These are phyloP conservation scores for Mactra quadrangularis DNA, from an alignment of 1,140 invertebrate genomes.

Conservation along the genomic window DNA sequence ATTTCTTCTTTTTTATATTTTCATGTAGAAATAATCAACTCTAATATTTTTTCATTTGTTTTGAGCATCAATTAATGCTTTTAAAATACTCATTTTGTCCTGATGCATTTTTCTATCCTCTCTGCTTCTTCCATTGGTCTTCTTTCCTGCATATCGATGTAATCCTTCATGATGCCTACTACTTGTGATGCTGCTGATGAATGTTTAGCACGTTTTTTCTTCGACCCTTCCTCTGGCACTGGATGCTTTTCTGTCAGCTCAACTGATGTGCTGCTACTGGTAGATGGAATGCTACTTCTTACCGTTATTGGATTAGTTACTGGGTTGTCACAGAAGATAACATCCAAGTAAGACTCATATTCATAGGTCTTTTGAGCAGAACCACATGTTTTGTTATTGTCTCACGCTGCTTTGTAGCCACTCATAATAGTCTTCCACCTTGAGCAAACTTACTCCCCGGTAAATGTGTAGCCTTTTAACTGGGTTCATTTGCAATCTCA, in stretches of 20 bases:
- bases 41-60: too few species aligned
- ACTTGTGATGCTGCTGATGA: neutral
- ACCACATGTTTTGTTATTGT: slow-evolving; percentile 40
- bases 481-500: neutral
- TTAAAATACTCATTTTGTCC: slow-evolving; percentile 5
- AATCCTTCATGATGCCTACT: slow-evolving; percentile 20
- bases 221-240: neutral
- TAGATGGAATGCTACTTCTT: neutral
- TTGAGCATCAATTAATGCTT: slow-evolving; percentile 3
- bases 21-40: too few species aligned
- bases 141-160: slow-evolving; percentile 19
- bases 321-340: slow-evolving; percentile 38
- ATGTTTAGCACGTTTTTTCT: neutral
- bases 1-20: too few species aligned
- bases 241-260: neutral
- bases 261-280: neutral
- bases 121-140: slow-evolving; percentile 13
- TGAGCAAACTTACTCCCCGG: slow-evolving; percentile 35
- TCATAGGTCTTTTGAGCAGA: slow-evolving; percentile 38
- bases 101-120: slow-evolving; percentile 17
- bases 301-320: neutral
- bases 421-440: slow-evolving; percentile 53
- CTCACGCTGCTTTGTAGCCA: slow-evolving; percentile 50
- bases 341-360: slow-evolving; percentile 41
- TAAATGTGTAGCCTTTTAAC: slow-evolving; percentile 2